These are phyloP conservation scores for Tricholauxania praeusta DNA, from an alignment of 2,888 invertebrate genomes.

Conservation along the genomic window DNA sequence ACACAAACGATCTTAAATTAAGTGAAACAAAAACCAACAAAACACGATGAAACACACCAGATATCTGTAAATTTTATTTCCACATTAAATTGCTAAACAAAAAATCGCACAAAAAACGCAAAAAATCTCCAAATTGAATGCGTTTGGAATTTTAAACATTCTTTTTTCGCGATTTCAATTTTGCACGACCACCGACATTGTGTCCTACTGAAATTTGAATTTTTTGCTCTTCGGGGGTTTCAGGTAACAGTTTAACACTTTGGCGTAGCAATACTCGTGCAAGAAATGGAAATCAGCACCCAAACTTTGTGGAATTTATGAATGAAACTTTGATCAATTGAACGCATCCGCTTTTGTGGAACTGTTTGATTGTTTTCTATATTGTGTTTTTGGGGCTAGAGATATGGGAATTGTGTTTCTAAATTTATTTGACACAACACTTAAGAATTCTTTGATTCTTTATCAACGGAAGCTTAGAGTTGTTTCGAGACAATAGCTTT, in stretches of 20 bases:
- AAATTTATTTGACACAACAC: not conserved
- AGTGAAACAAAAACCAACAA: not conserved
- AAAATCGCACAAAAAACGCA: too few relatives aligned
- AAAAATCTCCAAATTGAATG: constrained; percentile 11
- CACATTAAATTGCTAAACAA: constrained; percentile 1
- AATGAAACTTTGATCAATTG: not conserved
- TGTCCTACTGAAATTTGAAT: constrained; percentile 9
- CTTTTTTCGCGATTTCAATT: not conserved
- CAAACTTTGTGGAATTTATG: constrained; percentile 10
- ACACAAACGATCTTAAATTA: constrained; percentile 12
- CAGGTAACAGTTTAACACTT: not conserved
- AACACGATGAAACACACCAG: not conserved
- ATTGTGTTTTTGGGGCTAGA: not conserved
- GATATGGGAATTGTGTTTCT: not conserved
- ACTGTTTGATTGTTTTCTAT: too few relatives aligned
- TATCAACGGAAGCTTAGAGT: not conserved
- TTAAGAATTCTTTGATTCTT: not conserved
- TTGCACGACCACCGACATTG: constrained; percentile 27
- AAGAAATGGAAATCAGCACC: not conserved
- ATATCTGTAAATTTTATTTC: constrained; percentile 13
- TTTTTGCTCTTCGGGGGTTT: not conserved
- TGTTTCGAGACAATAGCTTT: constrained; percentile 3
- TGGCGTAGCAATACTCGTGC: not conserved
- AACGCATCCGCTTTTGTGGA: constrained; percentile 1
- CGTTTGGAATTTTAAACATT: constrained; percentile 13